Evolutionary conservation across 2,797 vertebrate species (phyloP), one percentile per base, ranked within the genome.

Genomic region (Chiroxiphia lanceolata): DNA sequence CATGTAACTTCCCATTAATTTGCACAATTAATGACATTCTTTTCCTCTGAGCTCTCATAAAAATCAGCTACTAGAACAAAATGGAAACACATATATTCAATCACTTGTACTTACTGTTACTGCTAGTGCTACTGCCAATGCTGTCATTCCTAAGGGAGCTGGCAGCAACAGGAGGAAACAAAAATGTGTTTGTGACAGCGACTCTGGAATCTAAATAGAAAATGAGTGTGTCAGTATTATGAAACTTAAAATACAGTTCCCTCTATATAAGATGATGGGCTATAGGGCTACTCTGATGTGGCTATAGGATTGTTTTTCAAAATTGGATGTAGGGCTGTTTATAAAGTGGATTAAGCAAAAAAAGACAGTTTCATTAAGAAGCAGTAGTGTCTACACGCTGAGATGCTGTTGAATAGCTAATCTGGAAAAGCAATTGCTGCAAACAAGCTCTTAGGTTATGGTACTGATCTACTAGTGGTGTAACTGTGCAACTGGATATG

Each of bases 81-180:
- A 60, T 86, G 95, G 95, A 98, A 97, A 96, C 93, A 92, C 92
- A 95, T 84, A 93, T 84, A 95, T 95, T 93, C 95, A 97, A 91
- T 93, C 83, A 87, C 47, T 90, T 91, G 96, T 97, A 98, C 97
- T 98, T 98, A 98, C 98, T 97, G 96, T 98, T 98, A 97, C 88
- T 97, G 97, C 69, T 94, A 95, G 88, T 77, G 93, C 89, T 97
- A 97, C 96, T 98, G 96, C 87, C 94, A 95, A 78, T 87, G 93
- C 95, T 98, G 96, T 97, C 97, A 98, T 98, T 98, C 97, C 97
- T 98, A 97, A 98, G 98, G 96, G 98, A 98, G 97, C 97, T 98
- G 98, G 98, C 98, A 96, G 98, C 98, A 98, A 98, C 97, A 92
- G 98, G 97, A 98, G 97, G 98, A 98, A 98, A 98, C 96, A 98